Evolutionary conservation across 2,888 invertebrate genomes (phyloP).

Genomic region (Mechanitis messenoides): DNA sequence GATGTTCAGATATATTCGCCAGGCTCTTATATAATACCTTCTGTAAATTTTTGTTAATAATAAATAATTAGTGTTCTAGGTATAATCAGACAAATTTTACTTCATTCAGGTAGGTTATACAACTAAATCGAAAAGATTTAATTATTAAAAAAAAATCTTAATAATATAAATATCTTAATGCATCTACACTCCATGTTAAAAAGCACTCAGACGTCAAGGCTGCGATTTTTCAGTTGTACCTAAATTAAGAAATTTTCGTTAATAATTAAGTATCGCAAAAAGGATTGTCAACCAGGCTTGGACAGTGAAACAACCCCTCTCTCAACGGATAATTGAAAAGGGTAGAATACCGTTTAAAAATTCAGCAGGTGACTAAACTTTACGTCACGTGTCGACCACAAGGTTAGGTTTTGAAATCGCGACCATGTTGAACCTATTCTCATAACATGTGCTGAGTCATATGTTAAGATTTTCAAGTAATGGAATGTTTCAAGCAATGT

Average conservation of each 20-base stretch:
- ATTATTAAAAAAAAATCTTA: background rate
- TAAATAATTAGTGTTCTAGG: no score
- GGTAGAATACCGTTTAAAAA: slow-evolving; percentile 67
- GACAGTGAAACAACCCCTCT: slow-evolving; percentile 69
- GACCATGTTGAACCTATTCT: background rate
- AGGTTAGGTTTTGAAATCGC: slow-evolving; percentile 28
- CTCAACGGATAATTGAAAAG: slow-evolving; percentile 74
- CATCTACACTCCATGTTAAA: slow-evolving; percentile 30
- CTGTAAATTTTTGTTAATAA: no score
- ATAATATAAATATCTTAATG: slow-evolving; percentile 16
- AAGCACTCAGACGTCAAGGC: slow-evolving; percentile 20
- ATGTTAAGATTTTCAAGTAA: background rate
- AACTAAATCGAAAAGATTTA: no score
- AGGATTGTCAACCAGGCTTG: slow-evolving; percentile 72
- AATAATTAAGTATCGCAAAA: slow-evolving; percentile 72
- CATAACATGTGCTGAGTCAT: background rate
- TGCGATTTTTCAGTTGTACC: slow-evolving; percentile 56
- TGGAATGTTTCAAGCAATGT: no score
- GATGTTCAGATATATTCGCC: no score
- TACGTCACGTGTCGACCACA: slow-evolving; percentile 40
- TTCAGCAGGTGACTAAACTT: slow-evolving; percentile 64
- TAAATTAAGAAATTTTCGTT: slow-evolving; percentile 72
- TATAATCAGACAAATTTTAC: no score
- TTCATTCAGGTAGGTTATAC: no score
- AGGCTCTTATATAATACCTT: no score